Percentiles rank a stretch among this genome's conserved stretches.
These are phyloP conservation scores for Calypte anna DNA, from an alignment of 2,113 vertebrate species.

Conservation along the genomic window DNA sequence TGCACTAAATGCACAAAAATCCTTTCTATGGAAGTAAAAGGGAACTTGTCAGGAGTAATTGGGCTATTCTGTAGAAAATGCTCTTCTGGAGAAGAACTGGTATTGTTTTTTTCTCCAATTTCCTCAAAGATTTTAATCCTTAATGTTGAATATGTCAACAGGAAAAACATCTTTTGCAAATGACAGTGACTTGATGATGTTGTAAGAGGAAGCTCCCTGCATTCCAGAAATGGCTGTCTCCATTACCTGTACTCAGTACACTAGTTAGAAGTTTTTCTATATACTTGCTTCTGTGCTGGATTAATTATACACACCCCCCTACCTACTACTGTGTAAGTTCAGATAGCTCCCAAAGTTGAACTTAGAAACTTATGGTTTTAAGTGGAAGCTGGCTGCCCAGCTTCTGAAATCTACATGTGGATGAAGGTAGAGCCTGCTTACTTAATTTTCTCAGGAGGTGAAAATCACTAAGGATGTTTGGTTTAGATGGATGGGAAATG, in stretches of 20 bases:
- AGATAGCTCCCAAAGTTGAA: not conserved
- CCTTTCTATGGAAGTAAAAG: not conserved
- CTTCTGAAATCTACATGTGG: not conserved
- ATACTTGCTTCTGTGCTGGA: not conserved
- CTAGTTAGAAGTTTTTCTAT: not conserved
- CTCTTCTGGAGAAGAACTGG: not conserved
- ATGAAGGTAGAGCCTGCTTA: not conserved
- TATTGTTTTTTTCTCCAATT: not conserved
- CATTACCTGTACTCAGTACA: not conserved
- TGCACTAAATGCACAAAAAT: not conserved
- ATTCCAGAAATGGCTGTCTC: not conserved
- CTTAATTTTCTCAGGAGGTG: not conserved
- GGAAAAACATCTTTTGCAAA: not conserved
- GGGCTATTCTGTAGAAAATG: not conserved
- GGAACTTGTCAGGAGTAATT: not conserved
- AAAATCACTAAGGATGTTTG: not conserved
- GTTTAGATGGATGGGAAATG: not conserved
- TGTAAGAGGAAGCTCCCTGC: not conserved
- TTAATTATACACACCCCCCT: not conserved
- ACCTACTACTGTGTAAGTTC: not conserved
- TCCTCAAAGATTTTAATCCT: not conserved
- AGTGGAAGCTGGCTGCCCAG: not conserved
- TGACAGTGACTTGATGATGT: not conserved
- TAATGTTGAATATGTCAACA: not conserved
- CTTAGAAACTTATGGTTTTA: not conserved